Evolutionary conservation across 2,888 invertebrate genomes (phyloP), one percentile per base, ranked within the genome.

Genomic region (Apoderus coryli): DNA sequence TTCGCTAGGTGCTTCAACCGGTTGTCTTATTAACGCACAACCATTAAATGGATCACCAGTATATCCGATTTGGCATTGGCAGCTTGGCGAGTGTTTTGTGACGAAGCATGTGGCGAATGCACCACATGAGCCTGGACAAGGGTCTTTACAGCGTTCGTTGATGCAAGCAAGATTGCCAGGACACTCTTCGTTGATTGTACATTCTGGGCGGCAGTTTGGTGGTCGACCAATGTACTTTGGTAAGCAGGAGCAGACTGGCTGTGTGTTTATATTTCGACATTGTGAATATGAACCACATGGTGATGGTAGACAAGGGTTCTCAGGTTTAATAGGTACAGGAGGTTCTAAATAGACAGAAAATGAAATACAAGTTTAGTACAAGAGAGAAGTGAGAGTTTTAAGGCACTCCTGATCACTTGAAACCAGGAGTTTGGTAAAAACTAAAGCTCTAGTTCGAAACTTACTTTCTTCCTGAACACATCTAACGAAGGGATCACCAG

Each of bases 41-140:
- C 78, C 80, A 44, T 71, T 71, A 59, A 85, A 85, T 39, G 88
- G 86, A 67, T 88, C 79, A 24, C 88, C 88, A 4, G 75, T 75
- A 54, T 75, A 84, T 43, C 80, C 80, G 33, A 72, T 67, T 44
- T 73, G 64, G 52, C 89, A 89, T 41, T 74, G 76, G 52, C 89
- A 89, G 40, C 78, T 64, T 9, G 88, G 84, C 51, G 76, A 76
- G 57, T 89, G 88, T 52, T 80, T 79, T 43, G 80, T 70, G 39
- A 85, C 85, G 44, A 68, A 65, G 54, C 88, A 89, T 44, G 69
- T 69, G 4, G 86, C 74, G 46, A 76, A 74, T 25, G 68, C 60
- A 12, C 88, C 86, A 52, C 88, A 88, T 28, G 84, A 79, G 16
- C 85, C 85, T 34, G 74, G 75, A 49, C 89, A 89, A 33, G 88